Base-by-base conservation (phyloP, 2,797 vertebrate species). In the Anas flavirostris region DNA sequence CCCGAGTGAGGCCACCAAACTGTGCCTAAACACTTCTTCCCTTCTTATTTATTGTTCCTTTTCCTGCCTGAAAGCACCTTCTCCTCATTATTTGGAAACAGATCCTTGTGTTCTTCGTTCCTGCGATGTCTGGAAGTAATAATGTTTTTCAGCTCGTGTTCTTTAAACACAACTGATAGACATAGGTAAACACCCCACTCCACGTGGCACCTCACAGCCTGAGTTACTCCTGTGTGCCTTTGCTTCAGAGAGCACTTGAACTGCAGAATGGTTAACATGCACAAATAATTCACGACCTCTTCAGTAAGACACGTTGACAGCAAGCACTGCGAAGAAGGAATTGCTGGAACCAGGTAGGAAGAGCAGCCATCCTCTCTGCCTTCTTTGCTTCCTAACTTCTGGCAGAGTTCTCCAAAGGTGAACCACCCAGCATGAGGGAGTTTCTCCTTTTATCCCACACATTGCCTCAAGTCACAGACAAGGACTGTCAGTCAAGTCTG, bases 131-230 rank as follows among this genome's bases (percentile, higher is more conserved):
- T 33, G 22, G 10, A 31, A 77, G 31, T 39, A n/a, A 4, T 12
- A n/a, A 12, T 26, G 58, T 46, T 69, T 66, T 7, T 41, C n/a
- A 39, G 22, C 46, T 9, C 1, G 1, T 1, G 0, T 25, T 56
- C 70, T 84, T 62, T 58, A 66, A 66, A 28, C 50, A n/a, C 8
- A 10, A 25, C 29, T 52, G 60, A 52, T 52, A n/a, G 52, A 28
- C 29, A 63, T 6, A 21, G 35, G 59, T n/a, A 43, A 64, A 39
- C 48, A 53, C 48, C 7, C 35, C 46, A 26, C 56, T 23, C 60
- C 39, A 52, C 8, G 16, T 48, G 58, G 25, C 12, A 13, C 26
- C 55, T 75, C 33, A 19, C 19, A 37, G 56, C 12, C n/a, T 48
- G 33, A 29, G 22, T 59, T 37, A 29, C 26, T 60, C 19, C 17